phyloP scores from a whole-genome alignment of 2,888 invertebrate genomes.

The Ormyrus pomaceus region DNA sequence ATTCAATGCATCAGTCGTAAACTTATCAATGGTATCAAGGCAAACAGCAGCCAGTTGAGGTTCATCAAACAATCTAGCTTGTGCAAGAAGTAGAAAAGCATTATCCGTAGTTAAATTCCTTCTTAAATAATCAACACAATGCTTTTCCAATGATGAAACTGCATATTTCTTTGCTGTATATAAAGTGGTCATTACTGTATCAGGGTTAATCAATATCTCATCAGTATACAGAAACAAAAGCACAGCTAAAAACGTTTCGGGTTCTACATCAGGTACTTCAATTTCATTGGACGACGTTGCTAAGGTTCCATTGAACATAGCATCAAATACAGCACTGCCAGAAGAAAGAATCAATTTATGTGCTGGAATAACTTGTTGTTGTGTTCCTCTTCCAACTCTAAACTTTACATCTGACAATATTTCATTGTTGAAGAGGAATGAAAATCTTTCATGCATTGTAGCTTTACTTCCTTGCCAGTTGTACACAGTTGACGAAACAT shows the following conservation, averaged over 20 bases:
- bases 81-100: slow-evolving; percentile 88
- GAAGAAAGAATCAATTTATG: slow-evolving; percentile 88
- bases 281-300: slow-evolving; percentile 84
- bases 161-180: slow-evolving; percentile 93
- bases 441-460: slow-evolving; percentile 85
- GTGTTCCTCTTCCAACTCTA: slow-evolving; percentile 84
- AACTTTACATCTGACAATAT: slow-evolving; percentile 86
- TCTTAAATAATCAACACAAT: slow-evolving; percentile 87
- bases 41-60: slow-evolving; percentile 88
- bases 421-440: slow-evolving; percentile 82
- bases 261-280: slow-evolving; percentile 90
- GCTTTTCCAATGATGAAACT: slow-evolving; percentile 87
- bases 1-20: slow-evolving; percentile 86
- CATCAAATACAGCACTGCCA: slow-evolving; percentile 91
- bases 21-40: slow-evolving; percentile 89
- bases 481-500: slow-evolving; percentile 71
- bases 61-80: slow-evolving; percentile 89
- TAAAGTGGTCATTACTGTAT: slow-evolving; percentile 90
- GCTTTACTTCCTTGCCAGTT: slow-evolving; percentile 87
- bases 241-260: slow-evolving; percentile 86
- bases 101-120: slow-evolving; percentile 88
- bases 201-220: slow-evolving; percentile 89
- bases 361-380: slow-evolving; percentile 85
- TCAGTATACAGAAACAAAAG: slow-evolving; percentile 87
- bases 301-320: slow-evolving; percentile 89